Base-by-base conservation (phyloP, 2,888 invertebrate species). In the Phyto melanocephala region DNA sequence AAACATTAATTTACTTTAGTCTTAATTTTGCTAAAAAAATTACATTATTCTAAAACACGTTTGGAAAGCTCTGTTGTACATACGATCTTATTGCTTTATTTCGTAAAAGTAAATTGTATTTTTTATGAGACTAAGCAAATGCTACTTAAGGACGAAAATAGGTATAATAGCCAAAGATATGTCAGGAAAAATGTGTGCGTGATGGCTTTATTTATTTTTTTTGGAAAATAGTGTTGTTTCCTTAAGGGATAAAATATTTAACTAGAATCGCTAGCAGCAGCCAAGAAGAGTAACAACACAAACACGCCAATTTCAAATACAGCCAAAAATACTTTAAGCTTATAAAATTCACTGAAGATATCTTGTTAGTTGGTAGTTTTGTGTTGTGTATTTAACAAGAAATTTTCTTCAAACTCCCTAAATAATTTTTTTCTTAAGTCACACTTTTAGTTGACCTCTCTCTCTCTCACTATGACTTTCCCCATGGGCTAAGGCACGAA, bases 191-290 rank as follows among this genome's bases (percentile, higher is more conserved):
- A n/a, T 8, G 8, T 24, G 35, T 50, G 28, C 37, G 5, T 42
- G 50, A 6, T 24, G 15, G 15, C 0, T 60, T 24, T 65, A 60
- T 67, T 56, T n/a, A 22, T 22, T 67, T 22, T 45, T 52, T 42
- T 40, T n/a, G 13, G 8, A 10, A 37, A 37, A 35, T 75, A 42
- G 33, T 65, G 63, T 75, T 62, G 47, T 54, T 33, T 74, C 74
- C 74, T 63, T 62, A 63, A 70, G 75, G 76, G 76, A 54, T 71
- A 58, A 52, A 50, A 67, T 71, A 60, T 77, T 77, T 67, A 81
- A 77, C 47, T 72, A 42, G 62, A 68, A 77, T 72, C 20, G 50
- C 35, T 56, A 68, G 63, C 42, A 63, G 67, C 72, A 72, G 81
- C 81, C 77, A 81, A 81, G 68, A 68, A 67, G 54, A 65, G 15